Conservation (phyloP, 2,888 invertebrate species). For the Unio delphinus region DNA sequence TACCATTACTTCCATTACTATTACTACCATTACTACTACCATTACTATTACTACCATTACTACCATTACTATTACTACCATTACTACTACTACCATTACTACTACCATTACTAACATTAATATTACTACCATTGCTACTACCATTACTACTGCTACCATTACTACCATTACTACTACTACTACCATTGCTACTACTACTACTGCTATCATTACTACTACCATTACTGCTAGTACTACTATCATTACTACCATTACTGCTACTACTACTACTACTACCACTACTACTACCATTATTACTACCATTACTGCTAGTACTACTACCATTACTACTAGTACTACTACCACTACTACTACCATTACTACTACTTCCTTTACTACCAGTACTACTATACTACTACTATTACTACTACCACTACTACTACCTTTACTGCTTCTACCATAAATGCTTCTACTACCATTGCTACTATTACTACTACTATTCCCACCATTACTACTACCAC, state of each 20-base stretch:
- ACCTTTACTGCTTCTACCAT: conserved; percentile 22
- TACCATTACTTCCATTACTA: too few relatives aligned
- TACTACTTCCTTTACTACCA: not conserved
- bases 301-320: conserved; percentile 1
- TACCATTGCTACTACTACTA: conserved; percentile 21
- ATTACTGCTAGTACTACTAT: conserved; percentile 14
- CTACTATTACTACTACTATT: conserved; percentile 28
- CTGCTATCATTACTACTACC: conserved; percentile 25
- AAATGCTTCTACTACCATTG: conserved; percentile 28
- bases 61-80: too few relatives aligned
- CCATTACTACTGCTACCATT: conserved; percentile 25
- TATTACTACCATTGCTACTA: conserved; percentile 18
- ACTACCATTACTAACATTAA: conserved; percentile 11
- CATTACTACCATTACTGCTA: conserved; percentile 9
- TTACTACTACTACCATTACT: conserved; percentile 23
- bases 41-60: too few relatives aligned
- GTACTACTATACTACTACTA: conserved; percentile 5
- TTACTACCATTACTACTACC: too few relatives aligned
- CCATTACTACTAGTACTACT: conserved; percentile 14
- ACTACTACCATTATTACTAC: conserved; percentile 8
- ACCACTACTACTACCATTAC: conserved; percentile 13
- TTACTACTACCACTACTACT: conserved; percentile 18
- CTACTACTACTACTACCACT: conserved; percentile 15
- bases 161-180: conserved; percentile 2
- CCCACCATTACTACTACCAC: conserved; percentile 24